Conservation (phyloP, 2,888 invertebrate species). For the Mythimna albipuncta region DNA sequence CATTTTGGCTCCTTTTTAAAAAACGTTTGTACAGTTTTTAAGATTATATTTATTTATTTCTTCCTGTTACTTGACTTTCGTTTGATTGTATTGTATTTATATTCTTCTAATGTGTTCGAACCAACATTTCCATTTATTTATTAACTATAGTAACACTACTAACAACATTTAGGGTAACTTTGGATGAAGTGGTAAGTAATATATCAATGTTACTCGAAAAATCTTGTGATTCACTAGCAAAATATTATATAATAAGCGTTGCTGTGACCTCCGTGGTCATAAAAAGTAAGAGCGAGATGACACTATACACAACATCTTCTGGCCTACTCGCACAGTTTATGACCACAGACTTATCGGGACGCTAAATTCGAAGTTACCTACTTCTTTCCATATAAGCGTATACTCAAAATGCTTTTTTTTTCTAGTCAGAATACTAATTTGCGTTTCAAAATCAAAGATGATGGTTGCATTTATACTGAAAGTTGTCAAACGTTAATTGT, state of each 20-base stretch:
- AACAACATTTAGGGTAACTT: conserved; percentile 38
- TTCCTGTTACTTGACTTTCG: conserved; percentile 38
- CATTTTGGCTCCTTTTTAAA: conserved; percentile 1
- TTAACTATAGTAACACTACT: conserved; percentile 37
- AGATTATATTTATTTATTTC: conserved; percentile 32
- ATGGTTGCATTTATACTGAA: conserved; percentile 66
- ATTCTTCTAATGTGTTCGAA: conserved; percentile 40
- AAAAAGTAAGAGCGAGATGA: not conserved
- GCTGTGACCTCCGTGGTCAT: not conserved
- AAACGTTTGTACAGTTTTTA: conserved; percentile 44
- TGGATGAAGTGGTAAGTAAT: conserved; percentile 9
- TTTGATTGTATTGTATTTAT: conserved; percentile 38
- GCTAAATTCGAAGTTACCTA: conserved; percentile 30
- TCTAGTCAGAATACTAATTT: conserved; percentile 74
- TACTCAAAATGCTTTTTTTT: conserved; percentile 65
- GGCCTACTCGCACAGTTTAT: not conserved
- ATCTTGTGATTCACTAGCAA: not conserved
- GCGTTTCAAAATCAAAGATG: conserved; percentile 58
- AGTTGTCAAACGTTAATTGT: conserved; percentile 40
- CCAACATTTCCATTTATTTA: conserved; percentile 46
- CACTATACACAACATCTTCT: not conserved
- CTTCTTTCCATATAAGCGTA: conserved; percentile 46
- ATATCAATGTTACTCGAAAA: not conserved
- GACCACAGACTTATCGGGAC: not conserved
- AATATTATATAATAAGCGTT: too few relatives aligned